These are phyloP conservation scores for Cyrtodaria siliqua DNA, from an alignment of 2,888 invertebrate genomes.

Conservation along the genomic window DNA sequence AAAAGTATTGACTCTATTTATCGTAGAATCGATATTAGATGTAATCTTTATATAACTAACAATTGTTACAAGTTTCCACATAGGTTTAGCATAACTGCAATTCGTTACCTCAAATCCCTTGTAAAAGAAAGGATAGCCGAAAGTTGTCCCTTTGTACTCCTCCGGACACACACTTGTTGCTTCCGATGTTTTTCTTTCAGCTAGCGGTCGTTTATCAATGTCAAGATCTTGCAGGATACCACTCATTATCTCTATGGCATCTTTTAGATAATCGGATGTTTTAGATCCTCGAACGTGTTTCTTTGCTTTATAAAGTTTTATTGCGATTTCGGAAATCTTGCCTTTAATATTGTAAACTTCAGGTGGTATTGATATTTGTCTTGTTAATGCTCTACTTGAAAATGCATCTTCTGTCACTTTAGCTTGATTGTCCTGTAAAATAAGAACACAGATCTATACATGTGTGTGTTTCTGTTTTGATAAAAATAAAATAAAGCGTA, in stretches of 20 bases:
- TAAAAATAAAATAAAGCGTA: too few species aligned
- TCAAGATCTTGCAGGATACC: constrained; percentile 8
- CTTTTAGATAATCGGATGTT: constrained; percentile 21
- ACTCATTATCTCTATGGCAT: constrained; percentile 10
- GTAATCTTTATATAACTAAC: not conserved
- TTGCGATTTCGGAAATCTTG: too few species aligned
- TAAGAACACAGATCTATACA: too few species aligned
- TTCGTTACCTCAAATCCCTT: constrained; percentile 51
- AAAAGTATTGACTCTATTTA: not conserved
- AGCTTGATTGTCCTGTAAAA: too few species aligned
- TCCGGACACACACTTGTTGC: constrained; percentile 50
- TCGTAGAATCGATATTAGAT: not conserved
- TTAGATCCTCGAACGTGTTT: constrained; percentile 44
- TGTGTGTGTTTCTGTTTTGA: too few species aligned
- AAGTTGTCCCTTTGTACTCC: constrained; percentile 49
- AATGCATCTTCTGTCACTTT: too few species aligned
- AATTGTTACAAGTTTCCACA: constrained; percentile 34
- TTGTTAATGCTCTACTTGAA: too few species aligned
- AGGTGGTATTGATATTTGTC: too few species aligned
- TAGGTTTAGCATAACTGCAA: constrained; percentile 23
- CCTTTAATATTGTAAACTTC: too few species aligned
- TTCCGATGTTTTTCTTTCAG: not conserved
- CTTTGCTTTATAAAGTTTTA: constrained; percentile 27
- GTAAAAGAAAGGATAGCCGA: constrained; percentile 64
- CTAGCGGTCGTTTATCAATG: not conserved